Percentiles rank a stretch among this genome's conserved stretches.
Conservation (phyloP, 2,113 vertebrate species). For the Capricornis sumatraensis region DNA sequence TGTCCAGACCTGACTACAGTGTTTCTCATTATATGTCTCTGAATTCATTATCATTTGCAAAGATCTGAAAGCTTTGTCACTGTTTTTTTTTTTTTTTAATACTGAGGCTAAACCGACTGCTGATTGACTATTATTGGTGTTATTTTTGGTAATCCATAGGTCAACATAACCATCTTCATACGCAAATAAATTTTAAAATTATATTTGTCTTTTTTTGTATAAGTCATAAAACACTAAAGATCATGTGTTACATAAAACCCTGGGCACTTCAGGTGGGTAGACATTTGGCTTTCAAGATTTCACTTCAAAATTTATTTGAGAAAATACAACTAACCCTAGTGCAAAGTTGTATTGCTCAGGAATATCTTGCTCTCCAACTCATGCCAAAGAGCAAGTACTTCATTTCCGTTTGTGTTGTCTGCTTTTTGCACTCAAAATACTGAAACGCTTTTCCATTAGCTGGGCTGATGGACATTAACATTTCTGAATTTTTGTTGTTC, state of each 20-base stretch:
- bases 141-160: constrained; percentile 33
- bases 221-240: not conserved
- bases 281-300: not conserved
- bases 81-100: not conserved
- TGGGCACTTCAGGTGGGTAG: not conserved
- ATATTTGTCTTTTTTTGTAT: not conserved
- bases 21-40: constrained; percentile 38
- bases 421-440: not conserved
- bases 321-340: not conserved
- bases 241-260: not conserved
- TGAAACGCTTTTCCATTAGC: not conserved
- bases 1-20: constrained; percentile 21
- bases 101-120: not conserved
- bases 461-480: not conserved
- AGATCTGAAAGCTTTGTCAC: constrained; percentile 22
- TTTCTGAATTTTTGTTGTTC: not conserved
- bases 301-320: constrained; percentile 24
- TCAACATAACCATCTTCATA: constrained; percentile 1
- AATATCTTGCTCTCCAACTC: not conserved
- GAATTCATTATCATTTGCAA: constrained; percentile 41
- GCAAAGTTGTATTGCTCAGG: not conserved
- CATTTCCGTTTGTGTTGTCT: not conserved
- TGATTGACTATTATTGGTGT: not conserved
- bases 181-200: constrained; percentile 11
- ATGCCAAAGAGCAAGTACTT: not conserved